Percentiles rank a stretch among this genome's conserved stretches.
These are phyloP conservation scores for Ancistrus triradiatus DNA, from an alignment of 2,113 vertebrate genomes.

Conservation along the genomic window DNA sequence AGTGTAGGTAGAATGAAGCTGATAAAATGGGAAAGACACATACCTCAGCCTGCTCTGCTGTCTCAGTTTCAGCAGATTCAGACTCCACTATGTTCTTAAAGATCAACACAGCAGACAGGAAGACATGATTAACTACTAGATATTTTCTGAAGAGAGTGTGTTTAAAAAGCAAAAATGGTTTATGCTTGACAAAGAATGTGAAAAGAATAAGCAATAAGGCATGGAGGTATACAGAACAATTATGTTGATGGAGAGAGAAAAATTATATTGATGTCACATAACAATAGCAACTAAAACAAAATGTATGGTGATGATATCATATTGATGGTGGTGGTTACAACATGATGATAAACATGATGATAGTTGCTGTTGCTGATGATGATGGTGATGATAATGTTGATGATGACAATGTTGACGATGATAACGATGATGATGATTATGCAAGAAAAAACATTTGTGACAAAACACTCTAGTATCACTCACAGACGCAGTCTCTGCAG, in stretches of 20 bases:
- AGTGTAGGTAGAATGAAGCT: background rate
- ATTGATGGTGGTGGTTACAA: slow-evolving; percentile 8
- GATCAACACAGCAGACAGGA: slow-evolving; percentile 33
- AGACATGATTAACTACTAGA: slow-evolving; percentile 18
- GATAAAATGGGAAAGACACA: slow-evolving; percentile 22
- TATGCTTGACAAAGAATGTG: background rate
- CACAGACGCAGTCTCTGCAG: slow-evolving; percentile 74
- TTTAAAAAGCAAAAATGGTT: slow-evolving; percentile 9
- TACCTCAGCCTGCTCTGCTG: slow-evolving; percentile 61
- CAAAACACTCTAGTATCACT: slow-evolving; percentile 56
- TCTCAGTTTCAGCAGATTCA: slow-evolving; percentile 56
- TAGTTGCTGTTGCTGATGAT: slow-evolving; percentile 10
- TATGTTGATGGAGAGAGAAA: background rate
- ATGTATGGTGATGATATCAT: background rate
- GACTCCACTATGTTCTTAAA: slow-evolving; percentile 51
- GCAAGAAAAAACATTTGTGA: background rate
- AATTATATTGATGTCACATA: background rate
- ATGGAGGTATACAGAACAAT: background rate
- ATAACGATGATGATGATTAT: slow-evolving; percentile 1
- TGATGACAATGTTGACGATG: background rate
- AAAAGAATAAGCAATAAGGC: background rate
- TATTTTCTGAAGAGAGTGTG: background rate
- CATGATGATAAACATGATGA: slow-evolving; percentile 1
- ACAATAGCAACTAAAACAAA: background rate
- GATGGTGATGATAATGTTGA: slow-evolving; percentile 3